These are phyloP conservation scores for Lagria hirta DNA, from an alignment of 2,888 invertebrate genomes.

Conservation along the genomic window DNA sequence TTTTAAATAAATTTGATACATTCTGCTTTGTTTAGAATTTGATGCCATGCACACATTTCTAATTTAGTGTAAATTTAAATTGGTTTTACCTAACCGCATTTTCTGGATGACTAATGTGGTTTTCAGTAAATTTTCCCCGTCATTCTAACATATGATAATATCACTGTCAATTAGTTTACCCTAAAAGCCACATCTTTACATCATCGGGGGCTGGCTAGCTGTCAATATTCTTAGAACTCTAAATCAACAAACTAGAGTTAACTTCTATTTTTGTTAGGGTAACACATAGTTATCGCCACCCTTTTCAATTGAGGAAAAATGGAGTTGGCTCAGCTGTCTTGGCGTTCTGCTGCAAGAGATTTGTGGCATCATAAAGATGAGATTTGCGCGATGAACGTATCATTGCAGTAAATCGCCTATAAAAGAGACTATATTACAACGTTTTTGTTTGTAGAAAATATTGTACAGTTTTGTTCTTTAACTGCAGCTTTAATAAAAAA, in stretches of 20 bases:
- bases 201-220: too few relatives aligned
- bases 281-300: neutral
- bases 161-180: too few relatives aligned
- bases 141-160: too few relatives aligned
- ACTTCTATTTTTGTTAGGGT: too few relatives aligned
- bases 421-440: conserved; percentile 20
- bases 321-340: conserved; percentile 7
- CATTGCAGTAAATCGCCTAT: conserved; percentile 23
- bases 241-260: too few relatives aligned
- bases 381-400: conserved; percentile 19
- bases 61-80: too few relatives aligned
- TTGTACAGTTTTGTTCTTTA: conserved; percentile 7
- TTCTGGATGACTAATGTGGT: conserved; percentile 15
- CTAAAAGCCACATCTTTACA: too few relatives aligned
- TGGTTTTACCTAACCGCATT: conserved; percentile 8
- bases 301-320: conserved; percentile 5
- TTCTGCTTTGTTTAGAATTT: too few relatives aligned
- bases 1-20: too few relatives aligned
- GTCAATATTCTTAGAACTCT: too few relatives aligned
- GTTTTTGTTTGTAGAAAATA: neutral
- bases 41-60: too few relatives aligned
- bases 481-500: conserved; percentile 8
- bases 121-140: conserved; percentile 8
- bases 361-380: conserved; percentile 25
- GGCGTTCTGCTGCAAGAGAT: conserved; percentile 17